Conservation (phyloP, 1,140 invertebrate genomes). For the Drosophila arawakana region DNA sequence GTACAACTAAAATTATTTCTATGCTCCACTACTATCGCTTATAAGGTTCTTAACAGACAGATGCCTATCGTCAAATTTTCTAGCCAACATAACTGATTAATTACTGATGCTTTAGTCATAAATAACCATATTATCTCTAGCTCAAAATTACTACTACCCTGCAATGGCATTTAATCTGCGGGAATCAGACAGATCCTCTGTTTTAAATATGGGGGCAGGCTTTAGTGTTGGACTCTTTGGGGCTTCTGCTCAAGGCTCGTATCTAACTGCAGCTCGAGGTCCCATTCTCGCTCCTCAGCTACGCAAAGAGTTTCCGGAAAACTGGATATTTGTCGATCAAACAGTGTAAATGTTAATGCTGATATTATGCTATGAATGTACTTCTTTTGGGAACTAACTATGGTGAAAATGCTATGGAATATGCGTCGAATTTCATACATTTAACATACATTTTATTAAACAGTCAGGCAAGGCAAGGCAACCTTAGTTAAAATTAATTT, state of each 20-base stretch:
- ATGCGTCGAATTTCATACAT: conserved; percentile 13
- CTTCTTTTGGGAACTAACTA: conserved; percentile 21
- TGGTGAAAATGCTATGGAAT: conserved; percentile 10
- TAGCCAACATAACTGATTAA: no score
- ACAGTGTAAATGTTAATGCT: conserved; percentile 1
- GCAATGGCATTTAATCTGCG: no score
- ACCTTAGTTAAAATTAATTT: no score
- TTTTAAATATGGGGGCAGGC: no score
- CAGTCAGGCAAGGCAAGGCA: no score
- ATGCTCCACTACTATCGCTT: neutral
- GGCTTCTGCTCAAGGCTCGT: no score
- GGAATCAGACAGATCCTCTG: no score
- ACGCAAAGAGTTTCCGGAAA: conserved; percentile 13
- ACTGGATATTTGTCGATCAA: conserved; percentile 4
- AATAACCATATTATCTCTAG: neutral
- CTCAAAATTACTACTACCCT: neutral
- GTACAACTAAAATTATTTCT: neutral
- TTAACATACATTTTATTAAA: neutral
- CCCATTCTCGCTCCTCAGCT: neutral
- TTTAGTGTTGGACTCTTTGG: neutral
- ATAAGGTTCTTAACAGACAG: neutral
- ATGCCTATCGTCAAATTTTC: no score
- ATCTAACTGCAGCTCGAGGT: neutral
- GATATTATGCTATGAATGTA: neutral
- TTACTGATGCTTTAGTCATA: no score